phyloP scores from a whole-genome alignment of 2,113 vertebrate species.

The Brevimyrus niger region DNA sequence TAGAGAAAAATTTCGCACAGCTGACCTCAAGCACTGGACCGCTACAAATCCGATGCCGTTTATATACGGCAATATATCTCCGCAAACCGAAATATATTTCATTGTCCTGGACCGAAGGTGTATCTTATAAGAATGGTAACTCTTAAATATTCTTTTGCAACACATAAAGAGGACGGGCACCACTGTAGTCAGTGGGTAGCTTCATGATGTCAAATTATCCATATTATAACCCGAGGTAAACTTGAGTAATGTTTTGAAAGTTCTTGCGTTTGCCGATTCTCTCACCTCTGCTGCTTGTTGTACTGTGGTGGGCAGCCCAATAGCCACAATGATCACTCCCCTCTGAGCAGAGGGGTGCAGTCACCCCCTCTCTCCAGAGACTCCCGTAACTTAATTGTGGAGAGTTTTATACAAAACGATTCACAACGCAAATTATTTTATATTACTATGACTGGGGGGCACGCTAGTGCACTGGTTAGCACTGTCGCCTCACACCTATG shows the following conservation, averaged over 20 bases:
- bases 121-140: background rate
- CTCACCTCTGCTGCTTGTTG: background rate
- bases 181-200: background rate
- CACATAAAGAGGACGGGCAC: background rate
- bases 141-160: background rate
- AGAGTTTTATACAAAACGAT: background rate
- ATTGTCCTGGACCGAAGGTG: background rate
- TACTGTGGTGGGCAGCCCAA: background rate
- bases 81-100: background rate
- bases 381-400: background rate
- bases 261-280: background rate
- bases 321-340: too few species aligned
- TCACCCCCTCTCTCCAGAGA: too few species aligned
- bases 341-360: too few species aligned
- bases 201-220: background rate
- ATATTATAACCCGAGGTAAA: background rate
- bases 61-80: background rate
- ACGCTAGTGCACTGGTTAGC: too few species aligned
- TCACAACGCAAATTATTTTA: background rate
- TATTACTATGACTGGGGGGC: too few species aligned
- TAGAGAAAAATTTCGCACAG: background rate
- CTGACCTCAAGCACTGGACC: background rate
- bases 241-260: background rate
- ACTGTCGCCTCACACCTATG: too few species aligned
- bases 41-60: background rate